Percentiles rank a stretch among this genome's conserved stretches.
Conservation (phyloP, 2,797 vertebrate species). For the Sebastes diaconus region DNA sequence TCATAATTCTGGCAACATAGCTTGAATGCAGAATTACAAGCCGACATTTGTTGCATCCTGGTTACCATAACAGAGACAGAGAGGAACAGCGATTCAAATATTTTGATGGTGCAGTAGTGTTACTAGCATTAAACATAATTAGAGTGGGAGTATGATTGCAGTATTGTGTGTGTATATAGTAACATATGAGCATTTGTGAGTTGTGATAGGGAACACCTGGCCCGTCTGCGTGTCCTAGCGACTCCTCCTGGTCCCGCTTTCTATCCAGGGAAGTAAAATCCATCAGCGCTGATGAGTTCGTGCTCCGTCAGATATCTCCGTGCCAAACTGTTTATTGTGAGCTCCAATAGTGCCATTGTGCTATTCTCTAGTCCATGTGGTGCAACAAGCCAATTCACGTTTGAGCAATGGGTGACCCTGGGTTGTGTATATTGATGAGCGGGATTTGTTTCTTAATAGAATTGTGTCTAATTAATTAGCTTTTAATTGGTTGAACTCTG, state of each 20-base stretch:
- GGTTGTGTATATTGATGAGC: slow-evolving; percentile 86
- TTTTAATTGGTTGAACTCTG: slow-evolving; percentile 86
- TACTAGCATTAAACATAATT: not conserved
- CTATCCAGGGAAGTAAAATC: slow-evolving; percentile 74
- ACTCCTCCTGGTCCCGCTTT: slow-evolving; percentile 42
- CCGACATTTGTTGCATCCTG: not conserved
- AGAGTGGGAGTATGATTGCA: not conserved
- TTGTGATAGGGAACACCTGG: slow-evolving; percentile 10
- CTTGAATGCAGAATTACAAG: not conserved
- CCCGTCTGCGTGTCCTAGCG: slow-evolving; percentile 32
- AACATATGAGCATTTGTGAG: not conserved
- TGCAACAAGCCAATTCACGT: slow-evolving; percentile 77
- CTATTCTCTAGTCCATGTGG: slow-evolving; percentile 68
- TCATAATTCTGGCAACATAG: not conserved
- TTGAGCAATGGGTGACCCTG: slow-evolving; percentile 78
- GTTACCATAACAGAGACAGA: slow-evolving; percentile 14
- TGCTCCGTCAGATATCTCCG: slow-evolving; percentile 65
- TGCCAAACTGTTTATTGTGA: slow-evolving; percentile 72
- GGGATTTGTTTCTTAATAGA: slow-evolving; percentile 87
- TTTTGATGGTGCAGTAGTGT: not conserved
- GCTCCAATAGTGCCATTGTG: slow-evolving; percentile 65
- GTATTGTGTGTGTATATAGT: not conserved
- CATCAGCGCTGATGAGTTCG: slow-evolving; percentile 75
- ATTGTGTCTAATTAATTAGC: slow-evolving; percentile 89
- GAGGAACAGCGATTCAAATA: not conserved